Conservation (phyloP, 2,888 invertebrate genomes). For the Clepsis dumicolana region DNA sequence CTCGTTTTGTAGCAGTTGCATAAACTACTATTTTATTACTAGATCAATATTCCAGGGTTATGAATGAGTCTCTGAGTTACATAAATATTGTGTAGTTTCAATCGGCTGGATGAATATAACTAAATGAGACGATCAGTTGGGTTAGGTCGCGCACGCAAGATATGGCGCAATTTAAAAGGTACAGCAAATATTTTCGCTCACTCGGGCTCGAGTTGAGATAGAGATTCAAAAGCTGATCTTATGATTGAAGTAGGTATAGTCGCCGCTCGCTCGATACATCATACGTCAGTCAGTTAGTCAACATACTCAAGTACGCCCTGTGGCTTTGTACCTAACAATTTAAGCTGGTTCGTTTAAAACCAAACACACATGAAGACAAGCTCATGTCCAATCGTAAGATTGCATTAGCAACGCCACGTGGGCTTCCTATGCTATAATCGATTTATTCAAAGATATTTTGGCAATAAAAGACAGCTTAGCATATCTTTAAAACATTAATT, state of each 20-base stretch:
- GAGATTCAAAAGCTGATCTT: background rate
- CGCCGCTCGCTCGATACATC: background rate
- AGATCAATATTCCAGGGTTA: too few relatives aligned
- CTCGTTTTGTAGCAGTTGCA: too few relatives aligned
- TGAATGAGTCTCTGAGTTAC: background rate
- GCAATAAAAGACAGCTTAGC: slow-evolving; percentile 43
- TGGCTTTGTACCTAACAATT: background rate
- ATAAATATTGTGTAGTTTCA: background rate
- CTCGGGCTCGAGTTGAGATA: background rate
- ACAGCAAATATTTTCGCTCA: background rate
- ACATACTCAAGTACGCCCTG: too few relatives aligned
- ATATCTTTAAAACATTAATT: slow-evolving; percentile 40
- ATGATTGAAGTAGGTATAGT: background rate
- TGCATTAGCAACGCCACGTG: slow-evolving; percentile 1
- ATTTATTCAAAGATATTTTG: slow-evolving; percentile 37
- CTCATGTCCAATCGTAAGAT: background rate
- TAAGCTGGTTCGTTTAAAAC: too few relatives aligned
- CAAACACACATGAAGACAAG: background rate
- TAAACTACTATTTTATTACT: too few relatives aligned
- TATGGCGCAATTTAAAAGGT: slow-evolving; percentile 9
- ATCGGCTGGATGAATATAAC: background rate
- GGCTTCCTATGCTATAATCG: slow-evolving; percentile 8
- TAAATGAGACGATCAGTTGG: slow-evolving; percentile 25
- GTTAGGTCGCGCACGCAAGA: slow-evolving; percentile 38
- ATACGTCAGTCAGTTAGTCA: background rate